Percentiles rank a stretch among this genome's conserved stretches.
Evolutionary conservation across 2,113 vertebrate species (phyloP).

Genomic region (Dipodomys merriami): DNA sequence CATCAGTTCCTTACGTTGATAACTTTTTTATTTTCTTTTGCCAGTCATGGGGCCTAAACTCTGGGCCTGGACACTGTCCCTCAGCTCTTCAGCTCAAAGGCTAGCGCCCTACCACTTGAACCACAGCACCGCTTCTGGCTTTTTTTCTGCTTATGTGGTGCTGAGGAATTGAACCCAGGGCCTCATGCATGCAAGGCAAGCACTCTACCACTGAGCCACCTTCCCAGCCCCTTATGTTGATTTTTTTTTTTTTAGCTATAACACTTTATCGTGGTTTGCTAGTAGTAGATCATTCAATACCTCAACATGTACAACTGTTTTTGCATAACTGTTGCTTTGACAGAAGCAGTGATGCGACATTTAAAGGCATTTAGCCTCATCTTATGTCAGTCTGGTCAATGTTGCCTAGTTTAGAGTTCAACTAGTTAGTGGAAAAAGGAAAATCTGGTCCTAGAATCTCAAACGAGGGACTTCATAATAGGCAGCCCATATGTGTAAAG

Average conservation of each 20-base stretch:
- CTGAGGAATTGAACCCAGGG: no score
- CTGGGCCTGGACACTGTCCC: no score
- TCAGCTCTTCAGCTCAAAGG: no score
- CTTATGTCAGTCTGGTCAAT: conserved; percentile 18
- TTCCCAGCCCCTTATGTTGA: no score
- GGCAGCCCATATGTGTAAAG: conserved; percentile 84
- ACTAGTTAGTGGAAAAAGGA: conserved; percentile 35
- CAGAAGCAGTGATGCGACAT: conserved; percentile 23
- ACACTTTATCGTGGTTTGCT: conserved; percentile 70
- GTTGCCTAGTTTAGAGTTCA: conserved; percentile 51
- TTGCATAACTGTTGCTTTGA: background rate
- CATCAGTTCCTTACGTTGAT: background rate
- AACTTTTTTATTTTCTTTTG: background rate
- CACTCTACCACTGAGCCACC: no score
- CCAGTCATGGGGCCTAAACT: background rate
- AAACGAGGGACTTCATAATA: conserved; percentile 70
- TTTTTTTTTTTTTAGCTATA: background rate
- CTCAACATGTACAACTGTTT: background rate
- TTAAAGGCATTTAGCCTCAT: background rate
- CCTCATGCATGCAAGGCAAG: no score
- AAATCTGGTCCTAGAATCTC: conserved; percentile 63
- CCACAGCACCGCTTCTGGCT: no score
- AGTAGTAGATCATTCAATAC: conserved; percentile 1
- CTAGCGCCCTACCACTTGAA: no score
- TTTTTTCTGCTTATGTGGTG: no score